Evolutionary conservation across 2,888 invertebrate species (phyloP).

Genomic region (Ceramica pisi): DNA sequence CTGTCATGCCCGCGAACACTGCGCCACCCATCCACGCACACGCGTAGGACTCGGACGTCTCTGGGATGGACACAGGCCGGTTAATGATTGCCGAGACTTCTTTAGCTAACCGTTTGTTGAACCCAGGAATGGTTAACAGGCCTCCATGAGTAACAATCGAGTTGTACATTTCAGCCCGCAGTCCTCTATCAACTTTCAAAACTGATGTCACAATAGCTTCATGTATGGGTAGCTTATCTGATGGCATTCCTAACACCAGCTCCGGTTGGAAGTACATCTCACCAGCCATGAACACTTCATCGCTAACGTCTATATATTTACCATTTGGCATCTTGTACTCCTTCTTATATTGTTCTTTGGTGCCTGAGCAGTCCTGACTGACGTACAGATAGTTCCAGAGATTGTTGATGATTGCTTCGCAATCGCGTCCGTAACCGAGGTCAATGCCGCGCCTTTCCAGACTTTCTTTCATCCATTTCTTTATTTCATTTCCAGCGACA

Average conservation of each 20-base stretch:
- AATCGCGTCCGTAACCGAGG: constrained; percentile 51
- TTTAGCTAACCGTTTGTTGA: constrained; percentile 71
- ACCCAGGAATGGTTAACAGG: constrained; percentile 75
- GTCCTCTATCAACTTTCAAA: constrained; percentile 78
- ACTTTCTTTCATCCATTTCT: constrained; percentile 69
- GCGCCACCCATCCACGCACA: constrained; percentile 84
- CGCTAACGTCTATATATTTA: constrained; percentile 73
- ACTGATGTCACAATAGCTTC: constrained; percentile 71
- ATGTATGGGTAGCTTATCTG: constrained; percentile 71
- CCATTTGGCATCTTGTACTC: constrained; percentile 74
- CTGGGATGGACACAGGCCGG: constrained; percentile 70
- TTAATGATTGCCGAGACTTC: constrained; percentile 71
- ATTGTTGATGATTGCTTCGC: constrained; percentile 42
- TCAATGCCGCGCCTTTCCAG: constrained; percentile 68
- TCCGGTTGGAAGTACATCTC: constrained; percentile 81
- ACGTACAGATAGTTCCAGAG: constrained; percentile 67
- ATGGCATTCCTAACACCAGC: constrained; percentile 62
- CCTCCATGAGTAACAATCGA: constrained; percentile 80
- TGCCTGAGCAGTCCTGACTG: constrained; percentile 68
- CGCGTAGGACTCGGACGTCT: constrained; percentile 76
- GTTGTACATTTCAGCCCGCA: constrained; percentile 71
- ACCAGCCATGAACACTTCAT: constrained; percentile 76
- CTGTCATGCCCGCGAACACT: constrained; percentile 79
- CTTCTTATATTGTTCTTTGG: constrained; percentile 59
- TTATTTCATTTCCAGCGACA: constrained; percentile 72